These are phyloP conservation scores for Oikopleura albicans DNA, from an alignment of 23 tunicate genomes.

Conservation along the genomic window DNA sequence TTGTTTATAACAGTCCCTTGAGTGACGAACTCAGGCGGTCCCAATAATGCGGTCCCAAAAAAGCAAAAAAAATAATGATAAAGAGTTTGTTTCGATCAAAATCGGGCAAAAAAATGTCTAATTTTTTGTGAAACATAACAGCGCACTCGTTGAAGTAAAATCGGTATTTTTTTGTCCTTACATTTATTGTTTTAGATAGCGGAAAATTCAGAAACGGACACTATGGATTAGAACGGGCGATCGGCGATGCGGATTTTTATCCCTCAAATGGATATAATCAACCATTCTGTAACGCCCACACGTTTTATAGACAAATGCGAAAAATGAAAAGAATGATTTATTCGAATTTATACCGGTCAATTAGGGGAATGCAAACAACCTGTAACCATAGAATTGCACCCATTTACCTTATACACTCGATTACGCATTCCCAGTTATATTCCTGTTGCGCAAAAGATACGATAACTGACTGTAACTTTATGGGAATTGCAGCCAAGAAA, in stretches of 20 bases:
- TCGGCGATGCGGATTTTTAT: background rate
- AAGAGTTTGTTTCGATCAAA: no score
- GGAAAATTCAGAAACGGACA: background rate
- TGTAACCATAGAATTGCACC: background rate
- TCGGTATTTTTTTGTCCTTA: no score
- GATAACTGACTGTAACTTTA: background rate
- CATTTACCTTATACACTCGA: background rate
- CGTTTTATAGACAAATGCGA: background rate
- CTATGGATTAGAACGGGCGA: background rate
- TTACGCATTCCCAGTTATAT: background rate
- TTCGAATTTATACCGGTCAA: background rate
- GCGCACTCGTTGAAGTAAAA: no score
- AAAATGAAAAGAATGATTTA: background rate
- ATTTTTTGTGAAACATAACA: no score
- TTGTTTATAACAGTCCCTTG: no score
- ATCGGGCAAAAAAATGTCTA: no score
- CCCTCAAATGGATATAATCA: background rate
- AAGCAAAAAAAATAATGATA: no score
- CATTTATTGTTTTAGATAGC: background rate
- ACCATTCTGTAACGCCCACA: background rate
- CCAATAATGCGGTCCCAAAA: no score
- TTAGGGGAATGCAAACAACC: background rate
- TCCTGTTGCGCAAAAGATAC: background rate
- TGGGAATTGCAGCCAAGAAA: background rate
- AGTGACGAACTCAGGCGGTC: no score